A percentile compares a stretch with the other conserved stretches of the same genome.
These are phyloP conservation scores for Tor tambroides DNA, from an alignment of 2,113 vertebrate species.

Conservation along the genomic window DNA sequence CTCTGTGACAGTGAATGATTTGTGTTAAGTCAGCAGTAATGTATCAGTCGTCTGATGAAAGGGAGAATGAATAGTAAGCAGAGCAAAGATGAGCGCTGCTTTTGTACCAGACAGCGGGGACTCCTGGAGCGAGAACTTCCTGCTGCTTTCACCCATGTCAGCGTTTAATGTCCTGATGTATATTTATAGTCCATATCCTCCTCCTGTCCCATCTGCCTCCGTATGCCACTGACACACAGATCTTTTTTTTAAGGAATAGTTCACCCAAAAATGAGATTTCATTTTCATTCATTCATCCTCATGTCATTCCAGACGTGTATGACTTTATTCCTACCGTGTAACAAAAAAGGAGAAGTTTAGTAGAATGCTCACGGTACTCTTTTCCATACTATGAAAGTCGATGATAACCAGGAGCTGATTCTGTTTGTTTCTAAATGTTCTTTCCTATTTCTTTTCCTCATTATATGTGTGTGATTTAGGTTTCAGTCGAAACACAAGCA, in stretches of 20 bases:
- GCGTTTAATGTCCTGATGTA: conserved; percentile 66
- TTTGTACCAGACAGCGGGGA: conserved; percentile 63
- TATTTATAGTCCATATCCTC: conserved; percentile 68
- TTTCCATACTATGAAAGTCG: background rate
- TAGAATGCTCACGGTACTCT: background rate
- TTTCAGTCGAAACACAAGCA: conserved; percentile 97
- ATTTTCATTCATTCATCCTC: background rate
- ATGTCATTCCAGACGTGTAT: background rate
- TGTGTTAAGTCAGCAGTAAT: conserved; percentile 78
- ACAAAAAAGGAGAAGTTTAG: background rate
- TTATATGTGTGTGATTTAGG: conserved; percentile 73
- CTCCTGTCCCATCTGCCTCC: conserved; percentile 50
- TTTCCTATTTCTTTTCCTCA: background rate
- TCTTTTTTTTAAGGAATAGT: background rate
- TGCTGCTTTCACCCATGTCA: conserved; percentile 68
- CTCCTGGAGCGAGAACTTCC: conserved; percentile 68
- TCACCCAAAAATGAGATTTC: background rate
- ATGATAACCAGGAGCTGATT: background rate
- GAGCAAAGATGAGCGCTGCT: conserved; percentile 57
- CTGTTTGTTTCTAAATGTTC: background rate
- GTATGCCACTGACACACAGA: conserved; percentile 40
- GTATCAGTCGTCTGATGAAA: conserved; percentile 74
- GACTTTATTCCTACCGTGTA: background rate
- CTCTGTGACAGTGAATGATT: conserved; percentile 78
- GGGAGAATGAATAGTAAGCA: conserved; percentile 60